A percentile compares a stretch with the other conserved stretches of the same genome.
These are phyloP conservation scores for Limnephilus rhombicus DNA, from an alignment of 2,888 invertebrate genomes.

Conservation along the genomic window DNA sequence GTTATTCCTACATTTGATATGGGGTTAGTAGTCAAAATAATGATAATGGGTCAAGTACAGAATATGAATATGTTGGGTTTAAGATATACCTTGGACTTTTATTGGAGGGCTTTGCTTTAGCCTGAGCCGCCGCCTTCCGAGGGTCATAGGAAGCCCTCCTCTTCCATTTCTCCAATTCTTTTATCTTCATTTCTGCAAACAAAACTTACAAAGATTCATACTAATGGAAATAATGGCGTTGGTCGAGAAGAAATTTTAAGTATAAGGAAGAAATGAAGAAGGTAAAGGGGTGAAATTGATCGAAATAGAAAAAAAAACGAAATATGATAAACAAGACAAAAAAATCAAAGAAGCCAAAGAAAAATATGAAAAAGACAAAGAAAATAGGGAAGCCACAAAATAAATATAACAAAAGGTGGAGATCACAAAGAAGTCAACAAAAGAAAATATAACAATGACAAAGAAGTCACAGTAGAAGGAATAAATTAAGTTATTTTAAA, in stretches of 20 bases:
- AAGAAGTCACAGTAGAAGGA: not conserved
- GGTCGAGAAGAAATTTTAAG: not conserved
- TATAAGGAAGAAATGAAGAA: not conserved
- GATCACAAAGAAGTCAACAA: too few species aligned
- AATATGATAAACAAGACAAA: too few species aligned
- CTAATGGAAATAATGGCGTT: not conserved
- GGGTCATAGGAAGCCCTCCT: conserved; percentile 97
- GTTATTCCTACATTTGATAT: not conserved
- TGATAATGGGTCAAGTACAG: not conserved
- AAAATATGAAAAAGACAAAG: too few species aligned
- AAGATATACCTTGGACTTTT: conserved; percentile 72
- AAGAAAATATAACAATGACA: not conserved
- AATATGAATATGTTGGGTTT: not conserved
- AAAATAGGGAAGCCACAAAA: too few species aligned
- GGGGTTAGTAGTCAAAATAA: not conserved
- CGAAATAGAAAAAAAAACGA: too few species aligned
- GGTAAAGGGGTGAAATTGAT: not conserved
- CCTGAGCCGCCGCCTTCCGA: conserved; percentile 75
- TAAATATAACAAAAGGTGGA: too few species aligned
- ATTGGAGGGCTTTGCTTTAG: conserved; percentile 68
- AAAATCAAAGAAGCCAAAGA: too few species aligned
- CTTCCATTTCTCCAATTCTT: conserved; percentile 97
- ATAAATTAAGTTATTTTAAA: not conserved
- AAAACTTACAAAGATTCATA: not conserved
- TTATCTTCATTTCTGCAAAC: conserved; percentile 79